These are phyloP conservation scores for Semaprochilodus insignis DNA, from an alignment of 2,797 vertebrate species.

Conservation along the genomic window DNA sequence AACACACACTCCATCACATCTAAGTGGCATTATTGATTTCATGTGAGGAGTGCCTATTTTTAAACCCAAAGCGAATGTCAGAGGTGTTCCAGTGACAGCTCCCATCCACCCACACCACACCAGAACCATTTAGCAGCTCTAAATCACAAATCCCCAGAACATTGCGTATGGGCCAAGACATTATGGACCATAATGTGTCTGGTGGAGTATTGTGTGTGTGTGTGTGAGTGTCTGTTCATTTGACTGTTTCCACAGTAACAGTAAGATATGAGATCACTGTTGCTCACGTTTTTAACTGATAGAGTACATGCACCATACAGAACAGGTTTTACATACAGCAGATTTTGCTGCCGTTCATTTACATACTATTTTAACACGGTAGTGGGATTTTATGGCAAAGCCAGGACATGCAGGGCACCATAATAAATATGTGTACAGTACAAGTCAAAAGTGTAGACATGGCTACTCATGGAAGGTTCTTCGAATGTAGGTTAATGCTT, in stretches of 20 bases:
- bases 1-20: constrained; percentile 63
- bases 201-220: neutral
- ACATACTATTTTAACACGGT: neutral
- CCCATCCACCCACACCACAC: constrained; percentile 17
- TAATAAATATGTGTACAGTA: neutral
- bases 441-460: too few relatives aligned
- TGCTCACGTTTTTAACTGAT: neutral
- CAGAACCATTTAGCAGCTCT: neutral
- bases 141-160: constrained; percentile 46
- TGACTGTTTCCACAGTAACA: constrained; percentile 46
- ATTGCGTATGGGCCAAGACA: constrained; percentile 22
- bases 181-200: constrained; percentile 13
- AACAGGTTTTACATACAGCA: constrained; percentile 15
- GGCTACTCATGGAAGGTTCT: too few relatives aligned
- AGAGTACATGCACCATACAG: constrained; percentile 2
- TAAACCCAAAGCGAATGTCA: constrained; percentile 59
- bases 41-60: constrained; percentile 63
- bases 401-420: neutral
- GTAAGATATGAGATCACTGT: constrained; percentile 63
- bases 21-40: constrained; percentile 78
- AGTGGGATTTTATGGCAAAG: neutral
- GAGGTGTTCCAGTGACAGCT: constrained; percentile 31
- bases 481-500: too few relatives aligned
- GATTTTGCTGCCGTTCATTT: constrained; percentile 16
- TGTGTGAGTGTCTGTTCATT: constrained; percentile 19